phyloP scores from a whole-genome alignment of 1,140 invertebrate species.

The Rhopalosiphum padi region DNA sequence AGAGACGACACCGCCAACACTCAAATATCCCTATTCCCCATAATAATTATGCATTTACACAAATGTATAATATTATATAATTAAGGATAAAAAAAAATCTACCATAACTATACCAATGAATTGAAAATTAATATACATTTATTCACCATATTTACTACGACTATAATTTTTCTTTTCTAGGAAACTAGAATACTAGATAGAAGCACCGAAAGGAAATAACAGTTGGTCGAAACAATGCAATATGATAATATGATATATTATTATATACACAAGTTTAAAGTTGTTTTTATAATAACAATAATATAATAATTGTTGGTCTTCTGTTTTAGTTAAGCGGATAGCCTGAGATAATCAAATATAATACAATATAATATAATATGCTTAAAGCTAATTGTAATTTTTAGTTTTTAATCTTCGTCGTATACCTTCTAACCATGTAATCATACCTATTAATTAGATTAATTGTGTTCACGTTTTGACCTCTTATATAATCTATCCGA shows the following conservation, averaged over 20 bases:
- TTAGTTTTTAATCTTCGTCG: constrained; percentile 52
- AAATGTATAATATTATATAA: no score
- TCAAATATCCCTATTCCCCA: no score
- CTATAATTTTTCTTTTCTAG: no score
- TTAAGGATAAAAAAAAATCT: no score
- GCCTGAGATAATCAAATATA: background rate
- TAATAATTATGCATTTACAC: no score
- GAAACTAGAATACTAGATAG: background rate
- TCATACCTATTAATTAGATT: constrained; percentile 76
- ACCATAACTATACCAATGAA: no score
- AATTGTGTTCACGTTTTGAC: constrained; percentile 74
- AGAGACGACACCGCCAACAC: no score
- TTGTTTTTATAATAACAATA: background rate
- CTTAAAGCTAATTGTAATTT: background rate
- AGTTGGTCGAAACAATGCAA: constrained; percentile 46
- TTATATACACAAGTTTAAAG: no score
- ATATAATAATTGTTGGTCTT: background rate
- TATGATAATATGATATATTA: no score
- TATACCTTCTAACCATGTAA: constrained; percentile 75
- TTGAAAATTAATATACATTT: no score
- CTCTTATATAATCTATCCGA: constrained; percentile 73
- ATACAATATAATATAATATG: no score
- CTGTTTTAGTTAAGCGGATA: background rate
- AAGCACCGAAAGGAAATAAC: constrained; percentile 54
- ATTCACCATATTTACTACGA: no score